phyloP scores from a whole-genome alignment of 2,113 vertebrate genomes.

The Blennius ocellaris region DNA sequence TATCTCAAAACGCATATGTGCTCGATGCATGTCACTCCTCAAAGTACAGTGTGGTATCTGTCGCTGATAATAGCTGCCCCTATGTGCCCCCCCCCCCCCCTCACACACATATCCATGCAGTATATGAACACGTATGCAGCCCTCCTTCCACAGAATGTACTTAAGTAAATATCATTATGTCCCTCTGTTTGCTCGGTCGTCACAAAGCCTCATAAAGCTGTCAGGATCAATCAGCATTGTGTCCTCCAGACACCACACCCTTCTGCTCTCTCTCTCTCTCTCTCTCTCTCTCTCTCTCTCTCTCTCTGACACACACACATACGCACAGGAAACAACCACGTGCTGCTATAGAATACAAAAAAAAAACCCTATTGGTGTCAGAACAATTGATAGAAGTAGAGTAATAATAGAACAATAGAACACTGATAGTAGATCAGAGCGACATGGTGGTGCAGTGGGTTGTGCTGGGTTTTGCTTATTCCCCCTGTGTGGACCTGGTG shows the following conservation, averaged over 20 bases:
- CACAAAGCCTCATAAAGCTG: constrained; percentile 59
- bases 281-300: too few relatives aligned
- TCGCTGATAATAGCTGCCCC: constrained; percentile 40
- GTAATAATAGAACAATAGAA: too few relatives aligned
- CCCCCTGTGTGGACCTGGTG: too few relatives aligned
- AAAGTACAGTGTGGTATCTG: constrained; percentile 35
- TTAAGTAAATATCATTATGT: constrained; percentile 65
- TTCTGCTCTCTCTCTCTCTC: not conserved
- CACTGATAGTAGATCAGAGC: too few relatives aligned
- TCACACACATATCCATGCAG: constrained; percentile 10
- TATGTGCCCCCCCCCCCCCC: constrained; percentile 14
- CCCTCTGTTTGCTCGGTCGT: constrained; percentile 54
- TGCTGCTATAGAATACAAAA: too few relatives aligned
- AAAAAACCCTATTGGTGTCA: too few relatives aligned
- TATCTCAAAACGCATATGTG: constrained; percentile 46
- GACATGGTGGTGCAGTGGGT: too few relatives aligned
- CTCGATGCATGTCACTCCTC: constrained; percentile 40
- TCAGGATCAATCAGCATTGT: constrained; percentile 54
- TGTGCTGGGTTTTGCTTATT: too few relatives aligned
- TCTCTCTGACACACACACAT: not conserved
- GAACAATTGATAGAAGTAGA: too few relatives aligned
- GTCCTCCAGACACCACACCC: constrained; percentile 32
- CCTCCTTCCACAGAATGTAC: constrained; percentile 31
- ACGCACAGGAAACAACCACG: too few relatives aligned
- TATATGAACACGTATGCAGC: constrained; percentile 15